These are phyloP conservation scores for Caenorhabditis parvicauda DNA, from an alignment of 2,888 invertebrate genomes.

Conservation along the genomic window DNA sequence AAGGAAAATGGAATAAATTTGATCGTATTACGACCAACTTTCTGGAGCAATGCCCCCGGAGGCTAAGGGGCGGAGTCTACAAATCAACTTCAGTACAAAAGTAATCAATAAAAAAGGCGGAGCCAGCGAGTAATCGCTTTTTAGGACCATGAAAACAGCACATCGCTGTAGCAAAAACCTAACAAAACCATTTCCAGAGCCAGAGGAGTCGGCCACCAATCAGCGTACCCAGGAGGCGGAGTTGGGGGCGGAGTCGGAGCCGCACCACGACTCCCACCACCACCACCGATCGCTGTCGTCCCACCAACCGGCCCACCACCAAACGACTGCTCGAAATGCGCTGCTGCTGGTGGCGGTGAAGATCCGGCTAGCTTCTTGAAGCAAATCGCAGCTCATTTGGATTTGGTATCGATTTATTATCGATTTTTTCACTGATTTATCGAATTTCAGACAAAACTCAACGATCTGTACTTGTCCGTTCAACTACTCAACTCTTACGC, in stretches of 20 bases:
- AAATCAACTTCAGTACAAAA: too few relatives aligned
- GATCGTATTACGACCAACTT: too few relatives aligned
- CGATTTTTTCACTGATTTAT: too few relatives aligned
- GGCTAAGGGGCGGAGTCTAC: too few relatives aligned
- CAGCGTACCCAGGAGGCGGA: slow-evolving; percentile 4
- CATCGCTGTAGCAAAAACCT: too few relatives aligned
- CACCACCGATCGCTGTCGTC: slow-evolving; percentile 24
- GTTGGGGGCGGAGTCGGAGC: slow-evolving; percentile 15
- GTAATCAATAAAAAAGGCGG: too few relatives aligned
- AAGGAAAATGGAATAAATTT: too few relatives aligned
- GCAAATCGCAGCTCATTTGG: slow-evolving; percentile 42
- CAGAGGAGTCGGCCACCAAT: slow-evolving; percentile 15
- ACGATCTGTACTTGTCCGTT: slow-evolving; percentile 48
- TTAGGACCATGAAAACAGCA: too few relatives aligned
- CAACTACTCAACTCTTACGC: slow-evolving; percentile 54
- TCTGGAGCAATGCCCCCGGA: too few relatives aligned
- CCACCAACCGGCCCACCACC: slow-evolving; percentile 19
- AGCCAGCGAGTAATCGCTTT: too few relatives aligned
- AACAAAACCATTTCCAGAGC: slow-evolving; percentile 10
- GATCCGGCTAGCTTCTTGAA: slow-evolving; percentile 43
- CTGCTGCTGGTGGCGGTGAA: slow-evolving; percentile 23
- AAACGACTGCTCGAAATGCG: slow-evolving; percentile 37
- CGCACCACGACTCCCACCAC: slow-evolving; percentile 25
- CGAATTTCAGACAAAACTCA: slow-evolving; percentile 40
- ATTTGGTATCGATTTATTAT: slow-evolving; percentile 23